Evolutionary conservation across 2,888 invertebrate genomes (phyloP).

Genomic region (Nemotelus nigrinus): DNA sequence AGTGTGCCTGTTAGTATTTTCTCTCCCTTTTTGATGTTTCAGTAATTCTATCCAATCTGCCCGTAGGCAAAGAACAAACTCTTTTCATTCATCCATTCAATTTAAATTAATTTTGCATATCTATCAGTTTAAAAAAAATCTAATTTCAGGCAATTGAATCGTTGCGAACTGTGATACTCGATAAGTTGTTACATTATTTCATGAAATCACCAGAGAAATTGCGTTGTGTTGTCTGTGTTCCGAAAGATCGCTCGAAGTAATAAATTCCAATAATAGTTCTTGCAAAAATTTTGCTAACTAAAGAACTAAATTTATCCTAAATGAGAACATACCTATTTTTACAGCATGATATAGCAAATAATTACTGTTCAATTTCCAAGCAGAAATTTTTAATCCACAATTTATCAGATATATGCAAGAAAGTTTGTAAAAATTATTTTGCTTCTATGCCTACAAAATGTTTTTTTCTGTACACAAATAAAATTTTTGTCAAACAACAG

Average conservation of each 20-base stretch:
- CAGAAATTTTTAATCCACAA: too few species aligned
- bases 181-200: constrained; percentile 29
- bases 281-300: not conserved
- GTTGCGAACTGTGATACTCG: not conserved
- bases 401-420: too few species aligned
- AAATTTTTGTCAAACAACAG: too few species aligned
- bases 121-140: not conserved
- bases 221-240: constrained; percentile 33
- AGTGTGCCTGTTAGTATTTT: constrained; percentile 20
- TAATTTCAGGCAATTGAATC: constrained; percentile 32
- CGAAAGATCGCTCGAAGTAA: constrained; percentile 31
- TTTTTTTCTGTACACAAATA: too few species aligned
- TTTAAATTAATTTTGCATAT: not conserved
- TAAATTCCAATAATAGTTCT: not conserved
- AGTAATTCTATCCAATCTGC: not conserved
- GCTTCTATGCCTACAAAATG: too few species aligned
- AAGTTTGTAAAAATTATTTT: too few species aligned
- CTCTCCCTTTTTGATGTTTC: not conserved
- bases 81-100: not conserved
- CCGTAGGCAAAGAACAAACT: not conserved
- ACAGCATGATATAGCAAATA: too few species aligned
- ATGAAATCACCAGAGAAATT: constrained; percentile 37
- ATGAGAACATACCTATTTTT: too few species aligned
- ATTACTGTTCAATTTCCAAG: too few species aligned
- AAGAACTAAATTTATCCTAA: not conserved